Evolutionary conservation across 2,888 invertebrate species (phyloP).

Genomic region (Trimorus sp.): DNA sequence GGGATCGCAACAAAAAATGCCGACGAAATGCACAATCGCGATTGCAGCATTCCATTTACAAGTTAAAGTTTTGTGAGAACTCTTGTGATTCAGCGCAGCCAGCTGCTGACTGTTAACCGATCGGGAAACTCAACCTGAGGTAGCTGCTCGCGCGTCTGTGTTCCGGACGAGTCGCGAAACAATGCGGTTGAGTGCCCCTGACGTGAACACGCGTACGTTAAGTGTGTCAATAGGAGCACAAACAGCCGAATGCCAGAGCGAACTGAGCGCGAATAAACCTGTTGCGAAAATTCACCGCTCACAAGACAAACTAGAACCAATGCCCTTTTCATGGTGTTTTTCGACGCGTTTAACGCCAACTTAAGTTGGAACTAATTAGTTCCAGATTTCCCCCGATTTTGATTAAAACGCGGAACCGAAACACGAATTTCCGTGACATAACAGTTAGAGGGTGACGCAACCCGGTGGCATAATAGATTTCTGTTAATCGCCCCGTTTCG

Average conservation of each 20-base stretch:
- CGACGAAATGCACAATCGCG: slow-evolving; percentile 46
- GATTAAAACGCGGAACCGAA: too few species aligned
- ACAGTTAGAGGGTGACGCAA: too few species aligned
- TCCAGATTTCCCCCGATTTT: too few species aligned
- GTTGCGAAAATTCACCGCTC: slow-evolving; percentile 53
- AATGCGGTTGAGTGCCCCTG: slow-evolving; percentile 59
- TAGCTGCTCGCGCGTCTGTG: slow-evolving; percentile 41
- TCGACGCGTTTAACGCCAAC: too few species aligned
- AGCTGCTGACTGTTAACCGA: slow-evolving; percentile 63
- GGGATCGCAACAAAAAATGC: too few species aligned
- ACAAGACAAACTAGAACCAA: background rate
- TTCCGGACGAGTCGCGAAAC: slow-evolving; percentile 32
- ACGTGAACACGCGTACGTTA: slow-evolving; percentile 57
- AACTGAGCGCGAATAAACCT: slow-evolving; percentile 31
- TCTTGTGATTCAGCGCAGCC: slow-evolving; percentile 58
- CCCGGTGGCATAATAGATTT: too few species aligned
- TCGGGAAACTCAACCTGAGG: slow-evolving; percentile 57
- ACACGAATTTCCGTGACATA: too few species aligned
- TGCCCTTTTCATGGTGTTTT: too few species aligned
- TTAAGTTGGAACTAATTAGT: too few species aligned
- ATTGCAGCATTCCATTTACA: slow-evolving; percentile 58
- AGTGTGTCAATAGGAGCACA: slow-evolving; percentile 79
- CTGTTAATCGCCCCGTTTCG: too few species aligned
- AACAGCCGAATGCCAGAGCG: slow-evolving; percentile 66
- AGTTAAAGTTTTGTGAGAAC: slow-evolving; percentile 58